Evolutionary conservation across 1,140 invertebrate genomes (phyloP), one percentile per base, ranked within the genome.

Genomic region (Macrostomum lignano): DNA sequence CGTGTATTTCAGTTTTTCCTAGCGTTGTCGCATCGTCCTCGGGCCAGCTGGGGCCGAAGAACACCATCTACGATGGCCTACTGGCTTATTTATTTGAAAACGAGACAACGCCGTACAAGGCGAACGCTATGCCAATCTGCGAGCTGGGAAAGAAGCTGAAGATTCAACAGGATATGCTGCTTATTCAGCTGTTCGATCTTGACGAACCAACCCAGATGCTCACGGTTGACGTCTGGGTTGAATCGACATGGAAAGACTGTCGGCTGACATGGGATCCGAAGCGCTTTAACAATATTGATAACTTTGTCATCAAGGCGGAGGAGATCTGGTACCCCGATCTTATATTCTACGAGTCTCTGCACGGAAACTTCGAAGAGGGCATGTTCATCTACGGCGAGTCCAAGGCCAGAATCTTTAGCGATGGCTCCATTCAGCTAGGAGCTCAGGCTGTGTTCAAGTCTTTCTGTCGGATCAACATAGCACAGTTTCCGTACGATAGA

Each of bases 171-270:
- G 26, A 28, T 9, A 28, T 28, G 26, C 19, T 14, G 26, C 26
- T 28, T 9, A 15, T 15, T 28, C 26, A 28, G 9, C 19, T 28
- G 9, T 28, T 28, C 9, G 26, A 28, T 28, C 26, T 28, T 28
- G 26, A 28, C 9, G 26, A 28, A 28, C 26, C 26, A 9, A 28
- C 15, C 7, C 26, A 28, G 19, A 17, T 15, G 19, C 26, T 28
- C 19, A 28, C 9, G 7, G 3, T 28, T 7, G 26, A 28, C 19
- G 26, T 39, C 21, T 34, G 20, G 2, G 22, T 50, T 46, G 42
- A 44, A 33, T 59, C 88, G 81, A 78, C 82, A 65, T 96, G 88
- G 88, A 82, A 79, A 51, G 88, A 94, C 57, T 76, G 81, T 61
- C 94, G 94, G 63, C 67, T 96, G 48, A 69, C 73, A 54, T 96